Conservation (phyloP, 2,888 invertebrate genomes). For the Microplitis manilae region DNA sequence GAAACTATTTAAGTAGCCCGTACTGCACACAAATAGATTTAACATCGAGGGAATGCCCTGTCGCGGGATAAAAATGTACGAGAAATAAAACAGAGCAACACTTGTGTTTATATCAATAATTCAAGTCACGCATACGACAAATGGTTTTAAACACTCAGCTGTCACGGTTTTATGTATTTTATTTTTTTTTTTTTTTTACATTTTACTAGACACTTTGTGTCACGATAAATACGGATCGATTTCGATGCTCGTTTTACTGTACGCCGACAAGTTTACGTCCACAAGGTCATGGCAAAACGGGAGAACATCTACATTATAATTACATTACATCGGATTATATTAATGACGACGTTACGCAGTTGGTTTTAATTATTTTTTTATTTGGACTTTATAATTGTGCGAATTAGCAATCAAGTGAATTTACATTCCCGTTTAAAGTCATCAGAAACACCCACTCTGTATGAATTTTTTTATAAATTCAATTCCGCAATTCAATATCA, state of each 20-base stretch:
- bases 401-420: not conserved
- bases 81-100: not conserved
- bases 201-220: not conserved
- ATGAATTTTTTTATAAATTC: not conserved
- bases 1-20: constrained; percentile 53
- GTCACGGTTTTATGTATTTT: not conserved
- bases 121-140: constrained; percentile 1
- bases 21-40: constrained; percentile 52
- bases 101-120: constrained; percentile 1
- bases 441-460: not conserved
- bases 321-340: not conserved
- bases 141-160: not conserved
- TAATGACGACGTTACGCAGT: no score
- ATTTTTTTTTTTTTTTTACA: not conserved
- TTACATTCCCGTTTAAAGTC: not conserved
- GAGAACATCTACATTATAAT: not conserved
- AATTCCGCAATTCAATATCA: not conserved
- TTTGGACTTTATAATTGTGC: not conserved
- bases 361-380: not conserved
- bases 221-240: not conserved
- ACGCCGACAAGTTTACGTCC: constrained; percentile 28
- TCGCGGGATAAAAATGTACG: constrained; percentile 37
- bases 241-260: not conserved
- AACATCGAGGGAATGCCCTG: not conserved
- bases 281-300: constrained; percentile 12